These are phyloP conservation scores for Tretioscincus oriximinensis DNA, from an alignment of 2,113 vertebrate species.

Conservation along the genomic window DNA sequence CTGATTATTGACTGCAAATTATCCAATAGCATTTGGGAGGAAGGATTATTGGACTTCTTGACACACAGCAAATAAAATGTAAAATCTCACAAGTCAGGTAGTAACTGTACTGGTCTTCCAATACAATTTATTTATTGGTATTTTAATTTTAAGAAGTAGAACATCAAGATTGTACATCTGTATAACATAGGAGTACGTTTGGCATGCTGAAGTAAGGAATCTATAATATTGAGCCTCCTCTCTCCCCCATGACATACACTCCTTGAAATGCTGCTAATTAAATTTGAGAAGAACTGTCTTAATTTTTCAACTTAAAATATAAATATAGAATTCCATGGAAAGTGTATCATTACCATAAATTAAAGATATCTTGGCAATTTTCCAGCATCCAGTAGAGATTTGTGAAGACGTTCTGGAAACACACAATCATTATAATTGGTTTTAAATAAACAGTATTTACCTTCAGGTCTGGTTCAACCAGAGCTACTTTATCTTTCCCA, in stretches of 20 bases:
- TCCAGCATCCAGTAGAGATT: not conserved
- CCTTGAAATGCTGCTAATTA: conserved; percentile 3
- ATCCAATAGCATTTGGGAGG: too few relatives aligned
- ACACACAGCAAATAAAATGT: too few relatives aligned
- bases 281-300: not conserved
- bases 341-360: not conserved
- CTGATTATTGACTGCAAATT: too few relatives aligned
- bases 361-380: not conserved
- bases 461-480: not conserved
- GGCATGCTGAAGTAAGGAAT: not conserved
- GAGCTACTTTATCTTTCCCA: not conserved
- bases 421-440: too few relatives aligned
- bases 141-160: too few relatives aligned
- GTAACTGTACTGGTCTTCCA: too few relatives aligned
- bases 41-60: too few relatives aligned
- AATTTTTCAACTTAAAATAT: not conserved
- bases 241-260: not conserved
- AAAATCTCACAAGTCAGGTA: too few relatives aligned
- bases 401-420: not conserved
- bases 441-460: not conserved
- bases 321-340: not conserved
- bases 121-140: too few relatives aligned
- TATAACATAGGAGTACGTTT: not conserved
- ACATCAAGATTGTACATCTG: not conserved
- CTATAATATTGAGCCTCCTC: not conserved